Conservation (phyloP, 2,113 vertebrate genomes). For the Apistogramma diplotaenia region DNA sequence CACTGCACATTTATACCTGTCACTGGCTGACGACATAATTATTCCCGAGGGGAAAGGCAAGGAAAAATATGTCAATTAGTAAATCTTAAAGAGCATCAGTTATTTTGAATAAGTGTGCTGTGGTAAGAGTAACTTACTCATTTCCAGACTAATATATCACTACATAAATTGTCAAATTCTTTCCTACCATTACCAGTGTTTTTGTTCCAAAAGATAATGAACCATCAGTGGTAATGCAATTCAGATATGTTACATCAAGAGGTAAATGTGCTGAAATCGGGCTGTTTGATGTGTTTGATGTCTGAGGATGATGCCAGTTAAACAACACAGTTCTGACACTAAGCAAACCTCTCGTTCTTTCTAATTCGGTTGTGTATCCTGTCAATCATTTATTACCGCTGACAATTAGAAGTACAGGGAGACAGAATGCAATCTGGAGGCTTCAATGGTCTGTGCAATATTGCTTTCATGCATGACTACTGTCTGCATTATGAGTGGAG, state of each 20-base stretch:
- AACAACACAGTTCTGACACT: conserved; percentile 45
- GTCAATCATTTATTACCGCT: conserved; percentile 57
- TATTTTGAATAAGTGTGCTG: conserved; percentile 34
- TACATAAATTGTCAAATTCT: background rate
- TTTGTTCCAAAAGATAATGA: background rate
- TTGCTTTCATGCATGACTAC: conserved; percentile 38
- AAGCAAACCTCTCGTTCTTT: conserved; percentile 48
- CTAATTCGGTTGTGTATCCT: conserved; percentile 52
- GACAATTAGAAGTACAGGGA: conserved; percentile 40
- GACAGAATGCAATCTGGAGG: conserved; percentile 24
- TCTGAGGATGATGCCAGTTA: conserved; percentile 4
- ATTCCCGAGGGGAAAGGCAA: conserved; percentile 37
- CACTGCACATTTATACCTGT: conserved; percentile 45
- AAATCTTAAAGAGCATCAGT: conserved; percentile 39
- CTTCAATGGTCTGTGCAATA: conserved; percentile 47
- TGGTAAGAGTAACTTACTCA: conserved; percentile 20
- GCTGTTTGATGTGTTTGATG: conserved; percentile 19
- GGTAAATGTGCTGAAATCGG: background rate
- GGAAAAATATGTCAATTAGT: conserved; percentile 61
- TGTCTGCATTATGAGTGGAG: conserved; percentile 4
- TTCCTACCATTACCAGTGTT: background rate
- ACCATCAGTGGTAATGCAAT: background rate
- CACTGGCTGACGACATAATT: conserved; percentile 51
- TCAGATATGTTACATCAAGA: background rate
- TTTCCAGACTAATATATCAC: conserved; percentile 15